Evolutionary conservation across 2,113 vertebrate genomes (phyloP).

Genomic region (Orientallactaga bullata): DNA sequence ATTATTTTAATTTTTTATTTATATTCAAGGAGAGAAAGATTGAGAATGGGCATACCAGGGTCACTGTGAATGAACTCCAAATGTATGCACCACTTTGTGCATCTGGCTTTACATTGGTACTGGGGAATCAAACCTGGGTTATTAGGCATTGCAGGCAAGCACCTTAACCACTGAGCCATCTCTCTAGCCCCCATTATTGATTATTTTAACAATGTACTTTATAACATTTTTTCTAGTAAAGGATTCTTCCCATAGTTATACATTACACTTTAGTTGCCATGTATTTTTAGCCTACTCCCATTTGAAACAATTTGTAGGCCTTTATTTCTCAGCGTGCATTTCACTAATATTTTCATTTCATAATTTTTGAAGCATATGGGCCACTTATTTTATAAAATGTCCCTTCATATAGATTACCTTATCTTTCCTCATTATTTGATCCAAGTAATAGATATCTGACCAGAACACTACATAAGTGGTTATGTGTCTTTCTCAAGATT

Average conservation of each 20-base stretch:
- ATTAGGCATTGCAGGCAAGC: too few species aligned
- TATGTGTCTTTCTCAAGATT: conserved; percentile 10
- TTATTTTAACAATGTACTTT: conserved; percentile 34
- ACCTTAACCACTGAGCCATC: neutral
- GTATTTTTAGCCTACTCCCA: conserved; percentile 41
- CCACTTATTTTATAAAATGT: conserved; percentile 23
- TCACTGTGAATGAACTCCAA: too few species aligned
- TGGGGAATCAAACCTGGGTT: too few species aligned
- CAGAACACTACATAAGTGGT: neutral
- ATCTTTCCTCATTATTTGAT: conserved; percentile 35
- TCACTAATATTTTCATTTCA: conserved; percentile 50
- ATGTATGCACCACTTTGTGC: too few species aligned
- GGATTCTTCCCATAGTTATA: conserved; percentile 27
- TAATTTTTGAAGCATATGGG: conserved; percentile 28
- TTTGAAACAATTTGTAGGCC: conserved; percentile 19
- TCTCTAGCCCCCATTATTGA: too few species aligned
- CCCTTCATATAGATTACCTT: neutral
- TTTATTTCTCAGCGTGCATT: conserved; percentile 8
- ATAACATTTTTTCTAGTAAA: neutral
- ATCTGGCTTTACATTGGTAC: too few species aligned
- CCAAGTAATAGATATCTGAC: conserved; percentile 2
- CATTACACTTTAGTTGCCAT: neutral
- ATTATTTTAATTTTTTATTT: neutral
- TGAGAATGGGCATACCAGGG: too few species aligned
- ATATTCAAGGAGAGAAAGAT: too few species aligned